Base-by-base conservation (phyloP, 2,888 invertebrate genomes). In the Branchellion lobata region DNA sequence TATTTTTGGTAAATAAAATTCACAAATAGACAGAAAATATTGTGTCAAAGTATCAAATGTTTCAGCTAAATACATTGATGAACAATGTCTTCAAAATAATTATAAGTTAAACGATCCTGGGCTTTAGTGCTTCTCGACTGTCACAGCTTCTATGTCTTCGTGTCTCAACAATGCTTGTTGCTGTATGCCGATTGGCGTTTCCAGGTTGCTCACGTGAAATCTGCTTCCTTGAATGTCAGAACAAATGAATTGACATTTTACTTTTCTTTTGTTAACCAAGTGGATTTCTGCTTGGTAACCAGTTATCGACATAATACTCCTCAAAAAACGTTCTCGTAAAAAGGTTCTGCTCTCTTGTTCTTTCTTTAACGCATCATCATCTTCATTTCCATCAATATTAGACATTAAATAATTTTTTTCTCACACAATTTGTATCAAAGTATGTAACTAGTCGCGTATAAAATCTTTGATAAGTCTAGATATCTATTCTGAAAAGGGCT, bases 171-270 rank as follows among this genome's bases (percentile, higher is more conserved):
- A 80, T n/a, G 86, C 85, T 68, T 85, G 82, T 1, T 85, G 85
- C 29, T 86, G 81, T 1, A 83, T 82, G 14, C 86, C 86, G 79
- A 86, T 85, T 0, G 86, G 86, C 0, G 86, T 86, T n/a, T 82
- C 75, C 21, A 86, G 81, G 57, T 85, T 81, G 0, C 81, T 80
- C 1, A 85, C 83, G 69, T 85, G 84, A 18, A 86, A 73, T 29
- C 84, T 82, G 21, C 84, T 84, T 29, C 85, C 82, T 51, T 86
- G 84, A 24, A 85, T 83, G 78, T 86, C 86, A 5, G 84, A 80
- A 1, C 82, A 81, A 14, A 83, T 81, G 11, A 86, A 81, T 8
- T 80, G 82, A n/a, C 85, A 85, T 0, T 81, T 80, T 1, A 86
- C 85, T 27, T 77, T 81, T 1, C 84, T 84, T 53, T 85, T 84